These are phyloP conservation scores for Pedetes capensis DNA, from an alignment of 2,113 vertebrate species.

Conservation along the genomic window DNA sequence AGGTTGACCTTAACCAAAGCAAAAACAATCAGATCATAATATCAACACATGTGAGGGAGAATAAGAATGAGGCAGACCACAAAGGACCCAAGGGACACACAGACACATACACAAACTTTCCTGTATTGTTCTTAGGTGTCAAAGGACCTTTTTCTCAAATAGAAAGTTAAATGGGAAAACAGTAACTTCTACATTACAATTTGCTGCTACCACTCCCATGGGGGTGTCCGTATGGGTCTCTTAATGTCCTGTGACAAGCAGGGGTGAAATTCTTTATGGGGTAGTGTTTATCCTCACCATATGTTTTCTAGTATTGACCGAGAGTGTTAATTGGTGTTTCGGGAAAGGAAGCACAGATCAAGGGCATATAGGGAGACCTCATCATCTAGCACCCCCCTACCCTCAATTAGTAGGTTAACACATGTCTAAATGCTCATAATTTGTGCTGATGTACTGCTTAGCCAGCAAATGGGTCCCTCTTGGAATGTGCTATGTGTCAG, in stretches of 20 bases:
- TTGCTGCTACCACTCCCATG: slow-evolving; percentile 27
- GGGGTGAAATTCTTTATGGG: slow-evolving; percentile 72
- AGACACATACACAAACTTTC: not conserved
- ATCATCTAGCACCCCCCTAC: slow-evolving; percentile 56
- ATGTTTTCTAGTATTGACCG: slow-evolving; percentile 68
- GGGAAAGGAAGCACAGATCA: slow-evolving; percentile 53
- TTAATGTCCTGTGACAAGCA: slow-evolving; percentile 71
- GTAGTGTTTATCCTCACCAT: slow-evolving; percentile 63
- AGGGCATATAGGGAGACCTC: slow-evolving; percentile 55
- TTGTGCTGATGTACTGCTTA: slow-evolving; percentile 79
- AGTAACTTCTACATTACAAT: slow-evolving; percentile 59
- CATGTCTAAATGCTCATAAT: slow-evolving; percentile 66
- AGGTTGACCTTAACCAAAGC: not conserved
- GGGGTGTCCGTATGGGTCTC: slow-evolving; percentile 3
- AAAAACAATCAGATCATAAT: not conserved
- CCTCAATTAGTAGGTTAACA: slow-evolving; percentile 74
- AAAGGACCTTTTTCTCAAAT: slow-evolving; percentile 4
- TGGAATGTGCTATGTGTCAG: slow-evolving; percentile 58
- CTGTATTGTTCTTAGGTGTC: not conserved
- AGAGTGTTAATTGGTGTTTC: slow-evolving; percentile 69
- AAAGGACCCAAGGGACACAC: not conserved
- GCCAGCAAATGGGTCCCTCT: slow-evolving; percentile 70
- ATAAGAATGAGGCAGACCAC: not conserved
- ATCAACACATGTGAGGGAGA: not conserved
- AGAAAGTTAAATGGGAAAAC: slow-evolving; percentile 42